phyloP scores from a whole-genome alignment of 1,140 invertebrate genomes.

The Magallana angulata region DNA sequence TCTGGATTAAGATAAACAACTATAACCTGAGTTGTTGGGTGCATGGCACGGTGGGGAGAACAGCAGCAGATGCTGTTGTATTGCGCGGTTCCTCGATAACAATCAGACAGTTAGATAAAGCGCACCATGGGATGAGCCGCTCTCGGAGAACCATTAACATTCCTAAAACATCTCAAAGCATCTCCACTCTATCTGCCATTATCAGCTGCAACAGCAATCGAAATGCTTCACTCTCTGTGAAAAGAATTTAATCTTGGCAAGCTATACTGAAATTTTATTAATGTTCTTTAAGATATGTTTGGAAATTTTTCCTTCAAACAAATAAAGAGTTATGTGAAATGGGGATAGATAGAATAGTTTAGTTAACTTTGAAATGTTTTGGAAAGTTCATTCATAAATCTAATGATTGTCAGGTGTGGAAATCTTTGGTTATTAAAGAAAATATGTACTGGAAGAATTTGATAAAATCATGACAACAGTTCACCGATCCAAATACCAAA shows the following conservation, averaged over 20 bases:
- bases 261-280: background rate
- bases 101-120: constrained; percentile 23
- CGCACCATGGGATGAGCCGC: background rate
- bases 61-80: constrained; percentile 34
- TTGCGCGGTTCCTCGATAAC: constrained; percentile 10
- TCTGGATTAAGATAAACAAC: constrained; percentile 17
- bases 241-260: constrained; percentile 13
- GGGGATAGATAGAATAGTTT: background rate
- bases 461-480: constrained; percentile 18
- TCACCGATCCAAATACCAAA: constrained; percentile 14
- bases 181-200: constrained; percentile 1
- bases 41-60: background rate
- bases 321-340: background rate
- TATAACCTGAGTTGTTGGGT: background rate
- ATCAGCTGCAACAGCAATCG: constrained; percentile 21
- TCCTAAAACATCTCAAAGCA: background rate
- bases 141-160: background rate
- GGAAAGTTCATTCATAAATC: background rate
- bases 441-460: background rate
- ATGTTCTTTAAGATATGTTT: background rate
- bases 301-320: background rate
- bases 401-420: background rate
- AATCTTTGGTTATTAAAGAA: background rate
- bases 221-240: background rate
- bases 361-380: background rate